These are phyloP conservation scores for Grallaria varia DNA, from an alignment of 2,113 vertebrate genomes.

Conservation along the genomic window DNA sequence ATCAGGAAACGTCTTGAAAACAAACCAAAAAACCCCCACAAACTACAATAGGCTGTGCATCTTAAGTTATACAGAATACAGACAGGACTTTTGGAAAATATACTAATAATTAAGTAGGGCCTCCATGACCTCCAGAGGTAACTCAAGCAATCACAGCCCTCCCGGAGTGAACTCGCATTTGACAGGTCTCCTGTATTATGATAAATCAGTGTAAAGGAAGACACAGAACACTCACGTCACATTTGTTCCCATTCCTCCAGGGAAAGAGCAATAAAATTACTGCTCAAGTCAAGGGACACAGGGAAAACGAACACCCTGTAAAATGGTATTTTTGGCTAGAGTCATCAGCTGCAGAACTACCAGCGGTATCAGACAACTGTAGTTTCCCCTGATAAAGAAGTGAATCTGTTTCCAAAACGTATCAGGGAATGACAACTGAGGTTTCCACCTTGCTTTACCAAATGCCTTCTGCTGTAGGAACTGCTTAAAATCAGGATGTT, in stretches of 20 bases:
- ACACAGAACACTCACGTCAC: accelerated
- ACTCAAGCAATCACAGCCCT: not conserved
- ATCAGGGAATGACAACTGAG: not conserved
- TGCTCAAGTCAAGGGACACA: not conserved
- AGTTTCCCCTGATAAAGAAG: not conserved
- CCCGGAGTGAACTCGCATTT: not conserved
- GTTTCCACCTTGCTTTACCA: not conserved
- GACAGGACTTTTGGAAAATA: not conserved
- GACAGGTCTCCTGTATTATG: not conserved
- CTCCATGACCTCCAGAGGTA: not conserved
- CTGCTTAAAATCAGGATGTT: not conserved
- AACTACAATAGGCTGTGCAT: not conserved
- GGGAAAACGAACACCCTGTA: not conserved
- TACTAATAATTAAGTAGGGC: not conserved
- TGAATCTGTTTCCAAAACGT: not conserved
- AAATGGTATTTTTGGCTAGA: not conserved
- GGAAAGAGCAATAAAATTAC: not conserved
- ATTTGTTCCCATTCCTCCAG: not conserved
- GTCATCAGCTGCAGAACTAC: not conserved
- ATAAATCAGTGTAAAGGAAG: not conserved
- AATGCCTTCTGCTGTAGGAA: not conserved
- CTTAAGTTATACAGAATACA: not conserved
- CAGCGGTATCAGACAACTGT: not conserved
- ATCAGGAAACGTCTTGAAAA: not conserved
- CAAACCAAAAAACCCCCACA: not conserved